These are phyloP conservation scores for Gari tellinella DNA, from an alignment of 2,888 invertebrate genomes.

Conservation along the genomic window DNA sequence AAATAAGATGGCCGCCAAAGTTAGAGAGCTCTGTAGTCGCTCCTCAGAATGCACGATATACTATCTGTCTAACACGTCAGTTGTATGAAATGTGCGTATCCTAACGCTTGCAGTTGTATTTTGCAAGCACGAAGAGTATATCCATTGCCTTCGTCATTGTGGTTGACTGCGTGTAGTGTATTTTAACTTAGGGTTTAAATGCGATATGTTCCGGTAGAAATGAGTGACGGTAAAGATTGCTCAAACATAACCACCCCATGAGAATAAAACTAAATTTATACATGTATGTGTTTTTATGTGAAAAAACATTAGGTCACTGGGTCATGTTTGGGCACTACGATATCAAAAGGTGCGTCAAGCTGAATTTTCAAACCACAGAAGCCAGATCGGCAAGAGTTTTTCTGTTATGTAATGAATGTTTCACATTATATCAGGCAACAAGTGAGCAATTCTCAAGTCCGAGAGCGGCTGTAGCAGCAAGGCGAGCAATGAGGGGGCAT, in stretches of 20 bases:
- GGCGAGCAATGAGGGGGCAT: constrained; percentile 69
- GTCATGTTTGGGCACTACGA: constrained; percentile 54
- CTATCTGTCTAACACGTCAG: constrained; percentile 34
- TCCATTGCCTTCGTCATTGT: constrained; percentile 5
- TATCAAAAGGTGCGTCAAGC: constrained; percentile 19
- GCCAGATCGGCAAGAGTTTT: background rate
- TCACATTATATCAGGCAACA: constrained; percentile 71
- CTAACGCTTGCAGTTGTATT: constrained; percentile 21
- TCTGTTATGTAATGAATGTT: constrained; percentile 18
- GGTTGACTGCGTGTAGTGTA: constrained; percentile 34
- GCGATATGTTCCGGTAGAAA: no score
- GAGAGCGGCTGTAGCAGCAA: constrained; percentile 70
- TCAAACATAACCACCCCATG: constrained; percentile 44
- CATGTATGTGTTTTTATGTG: background rate
- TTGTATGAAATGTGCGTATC: constrained; percentile 61
- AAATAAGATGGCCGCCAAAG: constrained; percentile 40
- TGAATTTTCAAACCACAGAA: background rate
- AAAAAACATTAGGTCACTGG: constrained; percentile 20
- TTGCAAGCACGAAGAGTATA: no score
- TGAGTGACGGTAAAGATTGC: no score
- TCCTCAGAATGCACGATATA: constrained; percentile 42
- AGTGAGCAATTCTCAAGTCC: constrained; percentile 74
- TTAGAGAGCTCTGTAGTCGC: background rate
- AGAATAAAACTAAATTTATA: constrained; percentile 60
- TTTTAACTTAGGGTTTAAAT: background rate